Evolutionary conservation across 2,888 invertebrate genomes (phyloP), one percentile per base, ranked within the genome.

Genomic region (Drosophila suboccidentalis): DNA sequence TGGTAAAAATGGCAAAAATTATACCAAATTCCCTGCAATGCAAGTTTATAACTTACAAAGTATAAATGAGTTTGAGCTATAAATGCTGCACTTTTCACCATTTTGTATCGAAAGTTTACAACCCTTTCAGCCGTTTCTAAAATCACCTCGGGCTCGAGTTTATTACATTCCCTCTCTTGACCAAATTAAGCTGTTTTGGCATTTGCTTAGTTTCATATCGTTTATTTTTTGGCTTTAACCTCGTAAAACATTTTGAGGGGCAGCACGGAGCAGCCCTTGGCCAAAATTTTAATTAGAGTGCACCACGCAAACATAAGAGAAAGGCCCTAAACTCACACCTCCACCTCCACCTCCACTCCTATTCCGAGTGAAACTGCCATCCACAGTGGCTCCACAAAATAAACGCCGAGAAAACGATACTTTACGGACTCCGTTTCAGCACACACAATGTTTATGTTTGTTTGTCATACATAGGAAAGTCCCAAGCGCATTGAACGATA

Each of bases 401-500:
- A 51, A 58, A 44, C 43, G 68, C 62, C 46, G 68, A 71, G 72
- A 57, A 72, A 73, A 57, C 75, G 71, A 78, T 84, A 78, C 82
- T 82, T 69, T 83, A 72, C 67, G 72, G 76, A 79, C 80, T 87
- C 78, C 72, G 64, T 71, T 87, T 76, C 64, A 39, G 67, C 70
- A 71, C 77, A 71, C 77, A 78, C 77, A 78, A 74, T 87, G 83
- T 83, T 87, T 85, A 85, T 85, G 86, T 87, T 85, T 87, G 83
- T 85, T 83, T 83, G 83, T 85, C 83, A 83, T 83, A 87, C 88
- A 83, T 87, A 55, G 82, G n/a, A 71, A 60, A 71, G 71, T 76
- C 80, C 72, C 86, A 58, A 74, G 88, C 71, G 82, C 88, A 83
- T 87, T 87, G 88, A 85, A 87, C 88, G 76, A 67, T 87, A 87